Evolutionary conservation across 2,797 vertebrate genomes (phyloP).

Genomic region (Tokudaia tokunoshimensis): DNA sequence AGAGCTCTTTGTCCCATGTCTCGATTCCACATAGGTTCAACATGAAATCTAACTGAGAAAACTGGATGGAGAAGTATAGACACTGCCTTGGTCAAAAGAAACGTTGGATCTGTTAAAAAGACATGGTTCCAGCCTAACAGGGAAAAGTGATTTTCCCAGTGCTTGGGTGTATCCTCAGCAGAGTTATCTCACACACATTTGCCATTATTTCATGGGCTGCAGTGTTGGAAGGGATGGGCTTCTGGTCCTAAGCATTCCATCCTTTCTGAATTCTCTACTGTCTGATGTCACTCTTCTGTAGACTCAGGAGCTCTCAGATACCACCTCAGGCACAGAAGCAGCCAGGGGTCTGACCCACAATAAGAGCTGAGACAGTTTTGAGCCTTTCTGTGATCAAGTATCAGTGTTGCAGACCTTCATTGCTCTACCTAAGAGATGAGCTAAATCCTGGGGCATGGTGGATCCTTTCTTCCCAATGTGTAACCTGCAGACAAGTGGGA

Average conservation of each 20-base stretch:
- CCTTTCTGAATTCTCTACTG: background rate
- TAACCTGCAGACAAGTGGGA: background rate
- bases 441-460: background rate
- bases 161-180: background rate
- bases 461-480: background rate
- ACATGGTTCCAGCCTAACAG: background rate
- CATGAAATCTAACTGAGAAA: background rate
- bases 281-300: background rate
- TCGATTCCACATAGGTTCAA: background rate
- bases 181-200: background rate
- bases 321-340: background rate
- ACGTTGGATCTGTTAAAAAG: background rate
- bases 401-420: background rate
- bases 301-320: background rate
- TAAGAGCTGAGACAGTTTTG: background rate
- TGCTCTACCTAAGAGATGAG: background rate
- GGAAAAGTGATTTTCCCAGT: background rate
- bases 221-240: background rate
- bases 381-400: background rate
- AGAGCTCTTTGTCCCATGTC: background rate
- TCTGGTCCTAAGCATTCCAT: background rate
- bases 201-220: background rate
- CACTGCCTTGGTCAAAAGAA: slow-evolving; percentile 31
- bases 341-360: background rate
- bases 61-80: slow-evolving; percentile 23